Conservation (phyloP, 2,113 vertebrate genomes). For the Sitta europaea region DNA sequence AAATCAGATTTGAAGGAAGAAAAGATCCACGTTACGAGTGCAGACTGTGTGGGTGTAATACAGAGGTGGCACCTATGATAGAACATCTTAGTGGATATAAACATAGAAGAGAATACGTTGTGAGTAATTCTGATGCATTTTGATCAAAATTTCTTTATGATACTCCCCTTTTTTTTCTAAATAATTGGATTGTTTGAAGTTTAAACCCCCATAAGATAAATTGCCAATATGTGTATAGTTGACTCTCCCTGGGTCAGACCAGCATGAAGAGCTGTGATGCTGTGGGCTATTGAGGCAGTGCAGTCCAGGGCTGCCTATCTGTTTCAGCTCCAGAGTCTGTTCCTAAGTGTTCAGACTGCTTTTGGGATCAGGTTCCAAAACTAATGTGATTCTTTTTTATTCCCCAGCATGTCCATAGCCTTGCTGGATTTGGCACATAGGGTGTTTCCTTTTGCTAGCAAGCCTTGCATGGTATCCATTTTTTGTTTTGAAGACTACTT, state of each 20-base stretch:
- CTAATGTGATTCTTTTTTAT: rapidly evolving
- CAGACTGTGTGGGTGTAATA: constrained; percentile 34
- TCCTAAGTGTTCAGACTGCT: neutral
- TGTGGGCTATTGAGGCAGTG: neutral
- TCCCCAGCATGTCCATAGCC: neutral
- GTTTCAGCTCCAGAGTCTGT: neutral
- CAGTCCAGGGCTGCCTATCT: neutral
- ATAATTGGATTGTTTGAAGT: neutral
- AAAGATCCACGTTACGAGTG: constrained; percentile 35
- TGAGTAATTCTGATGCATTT: constrained; percentile 14
- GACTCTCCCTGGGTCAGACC: neutral
- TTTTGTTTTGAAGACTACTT: neutral
- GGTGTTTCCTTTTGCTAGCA: neutral
- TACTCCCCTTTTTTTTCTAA: neutral
- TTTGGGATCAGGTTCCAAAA: neutral
- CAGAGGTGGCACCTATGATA: constrained; percentile 54
- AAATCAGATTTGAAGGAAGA: constrained; percentile 50
- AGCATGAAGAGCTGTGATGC: neutral
- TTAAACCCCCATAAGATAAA: neutral
- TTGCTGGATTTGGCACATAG: neutral
- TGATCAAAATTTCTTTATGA: neutral
- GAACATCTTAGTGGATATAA: constrained; percentile 61
- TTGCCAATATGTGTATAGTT: neutral
- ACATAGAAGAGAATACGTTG: constrained; percentile 53
- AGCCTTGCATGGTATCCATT: neutral